phyloP scores from a whole-genome alignment of 2,888 invertebrate genomes.

The Tridacna crocea region DNA sequence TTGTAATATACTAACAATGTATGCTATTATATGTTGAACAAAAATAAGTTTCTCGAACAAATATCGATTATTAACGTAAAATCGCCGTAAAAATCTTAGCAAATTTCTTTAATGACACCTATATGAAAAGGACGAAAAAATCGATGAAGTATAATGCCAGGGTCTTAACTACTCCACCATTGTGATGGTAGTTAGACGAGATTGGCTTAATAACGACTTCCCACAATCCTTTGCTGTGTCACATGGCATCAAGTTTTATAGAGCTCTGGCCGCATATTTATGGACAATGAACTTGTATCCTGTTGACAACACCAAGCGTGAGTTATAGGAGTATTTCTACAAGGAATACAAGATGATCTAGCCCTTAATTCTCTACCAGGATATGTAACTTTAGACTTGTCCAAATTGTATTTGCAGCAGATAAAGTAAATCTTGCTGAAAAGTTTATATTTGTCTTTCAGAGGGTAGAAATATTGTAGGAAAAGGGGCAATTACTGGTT shows the following conservation, averaged over 20 bases:
- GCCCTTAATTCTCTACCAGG: too few relatives aligned
- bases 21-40: too few relatives aligned
- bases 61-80: conserved; percentile 11
- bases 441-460: too few relatives aligned
- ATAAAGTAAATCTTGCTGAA: too few relatives aligned
- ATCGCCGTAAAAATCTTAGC: conserved; percentile 10
- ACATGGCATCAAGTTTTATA: conserved; percentile 18
- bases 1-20: too few relatives aligned
- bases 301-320: background rate
- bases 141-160: conserved; percentile 13
- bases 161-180: conserved; percentile 19
- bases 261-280: background rate
- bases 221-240: conserved; percentile 23
- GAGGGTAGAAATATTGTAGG: too few relatives aligned
- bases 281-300: background rate
- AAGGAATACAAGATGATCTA: too few relatives aligned
- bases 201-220: conserved; percentile 25
- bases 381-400: too few relatives aligned
- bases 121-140: conserved; percentile 11
- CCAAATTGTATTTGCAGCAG: too few relatives aligned
- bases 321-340: too few relatives aligned
- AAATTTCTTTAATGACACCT: conserved; percentile 8
- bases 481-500: too few relatives aligned
- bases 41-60: too few relatives aligned
- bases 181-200: conserved; percentile 16